These are phyloP conservation scores for Troides oblongomaculatus DNA, from an alignment of 2,888 invertebrate species.

Conservation along the genomic window DNA sequence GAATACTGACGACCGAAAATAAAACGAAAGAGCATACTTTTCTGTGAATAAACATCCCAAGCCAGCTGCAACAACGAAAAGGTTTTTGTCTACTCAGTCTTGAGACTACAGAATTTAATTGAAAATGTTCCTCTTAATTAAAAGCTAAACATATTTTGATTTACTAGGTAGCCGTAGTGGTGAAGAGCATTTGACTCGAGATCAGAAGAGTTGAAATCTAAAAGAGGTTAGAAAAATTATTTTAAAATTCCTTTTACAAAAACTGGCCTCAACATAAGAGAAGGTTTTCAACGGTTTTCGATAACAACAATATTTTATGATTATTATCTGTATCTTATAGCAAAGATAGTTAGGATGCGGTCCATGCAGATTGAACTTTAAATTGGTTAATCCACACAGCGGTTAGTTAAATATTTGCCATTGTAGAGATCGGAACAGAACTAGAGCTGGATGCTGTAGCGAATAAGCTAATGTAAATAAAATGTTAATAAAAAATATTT, in stretches of 20 bases:
- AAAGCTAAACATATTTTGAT: not conserved
- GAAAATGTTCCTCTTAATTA: slow-evolving; percentile 4
- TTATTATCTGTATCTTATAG: not conserved
- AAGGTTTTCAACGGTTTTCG: no score
- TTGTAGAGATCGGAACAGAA: not conserved
- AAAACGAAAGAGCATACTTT: slow-evolving; percentile 13
- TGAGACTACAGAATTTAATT: slow-evolving; percentile 4
- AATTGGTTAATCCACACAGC: not conserved
- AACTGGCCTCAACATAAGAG: no score
- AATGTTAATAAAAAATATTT: not conserved
- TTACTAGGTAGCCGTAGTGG: no score
- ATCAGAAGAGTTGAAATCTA: no score
- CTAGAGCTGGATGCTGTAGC: not conserved
- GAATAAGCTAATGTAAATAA: not conserved
- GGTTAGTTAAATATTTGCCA: not conserved
- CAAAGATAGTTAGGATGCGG: not conserved
- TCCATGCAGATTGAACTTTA: not conserved
- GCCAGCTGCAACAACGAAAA: slow-evolving; percentile 6
- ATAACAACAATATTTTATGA: no score
- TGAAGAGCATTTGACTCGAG: no score
- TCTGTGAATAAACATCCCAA: slow-evolving; percentile 17
- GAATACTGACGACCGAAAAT: slow-evolving; percentile 18
- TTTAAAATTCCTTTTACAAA: no score
- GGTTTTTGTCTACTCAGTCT: not conserved
- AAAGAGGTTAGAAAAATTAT: no score